Conservation (phyloP, 2,797 vertebrate species). For the Moxostoma hubbsi region DNA sequence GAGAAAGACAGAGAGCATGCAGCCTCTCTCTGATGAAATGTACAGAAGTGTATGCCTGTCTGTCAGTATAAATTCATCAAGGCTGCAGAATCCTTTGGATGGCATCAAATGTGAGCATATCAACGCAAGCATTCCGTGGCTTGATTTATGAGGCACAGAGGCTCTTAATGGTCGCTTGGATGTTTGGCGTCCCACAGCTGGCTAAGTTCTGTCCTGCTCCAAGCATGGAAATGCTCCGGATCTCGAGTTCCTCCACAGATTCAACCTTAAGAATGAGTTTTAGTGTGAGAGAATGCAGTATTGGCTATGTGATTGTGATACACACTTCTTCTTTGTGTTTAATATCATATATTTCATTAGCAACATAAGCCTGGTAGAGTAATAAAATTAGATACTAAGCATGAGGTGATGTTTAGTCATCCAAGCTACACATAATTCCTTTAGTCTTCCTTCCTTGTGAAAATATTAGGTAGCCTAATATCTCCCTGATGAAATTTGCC, state of each 20-base stretch:
- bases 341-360: constrained; percentile 9
- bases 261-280: not conserved
- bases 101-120: constrained; percentile 39
- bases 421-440: constrained; percentile 27
- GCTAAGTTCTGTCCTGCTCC: constrained; percentile 48
- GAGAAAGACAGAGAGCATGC: constrained; percentile 12
- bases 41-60: constrained; percentile 40
- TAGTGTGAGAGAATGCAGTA: constrained; percentile 13
- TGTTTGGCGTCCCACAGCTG: constrained; percentile 57
- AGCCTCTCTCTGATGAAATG: constrained; percentile 45
- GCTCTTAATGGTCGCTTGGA: constrained; percentile 45
- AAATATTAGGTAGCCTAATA: constrained; percentile 54
- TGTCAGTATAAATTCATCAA: constrained; percentile 42
- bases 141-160: constrained; percentile 51
- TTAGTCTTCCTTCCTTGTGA: constrained; percentile 29
- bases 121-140: constrained; percentile 35
- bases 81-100: not conserved
- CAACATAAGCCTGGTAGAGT: not conserved
- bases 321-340: not conserved
- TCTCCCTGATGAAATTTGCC: constrained; percentile 57
- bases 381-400: constrained; percentile 1
- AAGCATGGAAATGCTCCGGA: constrained; percentile 33
- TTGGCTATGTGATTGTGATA: constrained; percentile 18
- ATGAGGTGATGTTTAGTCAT: constrained; percentile 29
- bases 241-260: constrained; percentile 15